Evolutionary conservation across 2,113 vertebrate species (phyloP).

Genomic region (Larimichthys crocea): DNA sequence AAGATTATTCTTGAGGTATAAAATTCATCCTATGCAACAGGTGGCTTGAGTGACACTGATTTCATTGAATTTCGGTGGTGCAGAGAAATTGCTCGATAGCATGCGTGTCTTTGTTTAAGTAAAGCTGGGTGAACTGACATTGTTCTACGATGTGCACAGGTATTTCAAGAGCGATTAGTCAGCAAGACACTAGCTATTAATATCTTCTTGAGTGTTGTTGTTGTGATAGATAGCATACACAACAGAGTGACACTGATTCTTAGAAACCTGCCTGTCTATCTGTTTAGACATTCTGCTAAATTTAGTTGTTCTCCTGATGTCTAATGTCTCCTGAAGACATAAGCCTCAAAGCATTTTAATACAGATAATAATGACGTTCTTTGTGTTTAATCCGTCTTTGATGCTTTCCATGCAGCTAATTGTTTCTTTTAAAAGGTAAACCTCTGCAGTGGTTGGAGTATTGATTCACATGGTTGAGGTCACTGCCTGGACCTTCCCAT

Average conservation of each 20-base stretch:
- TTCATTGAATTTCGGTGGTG: background rate
- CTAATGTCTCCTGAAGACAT: too few relatives aligned
- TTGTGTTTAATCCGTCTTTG: constrained; percentile 19
- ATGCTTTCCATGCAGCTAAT: constrained; percentile 29
- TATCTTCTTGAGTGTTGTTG: background rate
- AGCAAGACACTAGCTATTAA: constrained; percentile 20
- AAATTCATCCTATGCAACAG: constrained; percentile 6
- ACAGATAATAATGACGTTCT: constrained; percentile 11
- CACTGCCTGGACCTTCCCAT: constrained; percentile 32
- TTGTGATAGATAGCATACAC: background rate
- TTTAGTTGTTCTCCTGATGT: constrained; percentile 21
- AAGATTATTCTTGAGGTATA: background rate
- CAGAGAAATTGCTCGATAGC: background rate
- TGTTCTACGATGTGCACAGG: constrained; percentile 1
- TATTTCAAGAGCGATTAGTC: constrained; percentile 23
- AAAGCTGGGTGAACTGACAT: background rate
- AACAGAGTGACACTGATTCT: background rate
- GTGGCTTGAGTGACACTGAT: background rate
- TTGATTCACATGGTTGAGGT: constrained; percentile 55
- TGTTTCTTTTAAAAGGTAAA: constrained; percentile 49
- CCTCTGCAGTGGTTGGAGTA: constrained; percentile 44
- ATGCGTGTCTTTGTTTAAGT: background rate
- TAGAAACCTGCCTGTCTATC: too few relatives aligned
- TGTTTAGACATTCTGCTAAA: too few relatives aligned
- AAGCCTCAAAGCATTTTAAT: constrained; percentile 14